phyloP scores from a whole-genome alignment of 92 coral and sea anemone genomes.

The Bergia puertoricense region DNA sequence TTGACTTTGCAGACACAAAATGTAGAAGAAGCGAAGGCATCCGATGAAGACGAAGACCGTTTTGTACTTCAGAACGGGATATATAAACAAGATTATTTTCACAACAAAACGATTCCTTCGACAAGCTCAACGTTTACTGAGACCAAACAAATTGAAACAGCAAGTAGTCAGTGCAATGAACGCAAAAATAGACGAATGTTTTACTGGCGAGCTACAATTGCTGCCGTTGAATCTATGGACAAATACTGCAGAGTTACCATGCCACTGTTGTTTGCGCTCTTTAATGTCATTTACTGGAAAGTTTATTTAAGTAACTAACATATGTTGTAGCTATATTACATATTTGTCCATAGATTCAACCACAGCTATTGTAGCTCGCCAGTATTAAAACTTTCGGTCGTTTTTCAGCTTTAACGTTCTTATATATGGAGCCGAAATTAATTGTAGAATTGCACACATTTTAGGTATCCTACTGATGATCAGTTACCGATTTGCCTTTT shows the following conservation, averaged over 20 bases:
- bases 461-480: too few relatives aligned
- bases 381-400: too few relatives aligned
- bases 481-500: too few relatives aligned
- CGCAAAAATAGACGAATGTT: neutral
- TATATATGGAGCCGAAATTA: too few relatives aligned
- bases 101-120: neutral
- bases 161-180: neutral
- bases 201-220: neutral
- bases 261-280: neutral
- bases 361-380: too few relatives aligned
- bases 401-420: too few relatives aligned
- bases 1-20: neutral
- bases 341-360: too few relatives aligned
- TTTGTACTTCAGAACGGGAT: neutral
- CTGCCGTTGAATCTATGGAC: neutral
- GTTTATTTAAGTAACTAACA: neutral
- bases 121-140: neutral
- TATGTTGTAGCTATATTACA: too few relatives aligned
- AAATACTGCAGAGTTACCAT: neutral
- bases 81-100: neutral
- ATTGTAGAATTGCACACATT: too few relatives aligned
- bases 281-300: conserved; percentile 12
- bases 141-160: neutral
- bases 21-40: neutral
- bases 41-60: neutral